Percentiles rank a stretch among this genome's conserved stretches.
Conservation (phyloP, 2,888 invertebrate genomes). For the Esperia sulphurella region DNA sequence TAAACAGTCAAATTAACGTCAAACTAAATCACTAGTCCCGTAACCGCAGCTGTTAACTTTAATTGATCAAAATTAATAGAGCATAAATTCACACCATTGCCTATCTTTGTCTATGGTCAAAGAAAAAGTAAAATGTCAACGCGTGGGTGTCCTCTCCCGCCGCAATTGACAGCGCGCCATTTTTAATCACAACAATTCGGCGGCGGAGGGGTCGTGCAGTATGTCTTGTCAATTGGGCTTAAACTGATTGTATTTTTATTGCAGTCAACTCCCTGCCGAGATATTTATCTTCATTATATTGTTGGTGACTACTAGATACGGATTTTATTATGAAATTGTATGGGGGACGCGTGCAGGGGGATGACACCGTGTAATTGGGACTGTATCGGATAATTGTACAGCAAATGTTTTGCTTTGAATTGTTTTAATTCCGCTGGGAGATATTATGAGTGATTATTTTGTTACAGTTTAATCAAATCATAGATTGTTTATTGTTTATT, state of each 20-base stretch:
- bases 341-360: conserved; percentile 47
- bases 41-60: conserved; percentile 43
- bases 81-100: background rate
- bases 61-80: conserved; percentile 13
- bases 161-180: conserved; percentile 25
- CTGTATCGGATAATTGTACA: conserved; percentile 67
- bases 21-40: conserved; percentile 16
- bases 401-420: conserved; percentile 55
- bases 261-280: conserved; percentile 56
- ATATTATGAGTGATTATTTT: conserved; percentile 18
- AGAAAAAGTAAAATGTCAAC: conserved; percentile 38
- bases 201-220: conserved; percentile 39
- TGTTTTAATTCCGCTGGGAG: conserved; percentile 51
- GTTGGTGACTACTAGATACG: conserved; percentile 60
- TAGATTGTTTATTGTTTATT: background rate
- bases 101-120: conserved; percentile 38
- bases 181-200: conserved; percentile 39
- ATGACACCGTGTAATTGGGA: conserved; percentile 63
- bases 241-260: conserved; percentile 75
- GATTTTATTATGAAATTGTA: conserved; percentile 69
- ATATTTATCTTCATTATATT: conserved; percentile 75
- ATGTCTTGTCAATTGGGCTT: conserved; percentile 71
- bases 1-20: conserved; percentile 39
- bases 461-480: background rate
- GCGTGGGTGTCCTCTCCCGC: conserved; percentile 49